Evolutionary conservation across 2,888 invertebrate genomes (phyloP).

Genomic region (Congeria kusceri): DNA sequence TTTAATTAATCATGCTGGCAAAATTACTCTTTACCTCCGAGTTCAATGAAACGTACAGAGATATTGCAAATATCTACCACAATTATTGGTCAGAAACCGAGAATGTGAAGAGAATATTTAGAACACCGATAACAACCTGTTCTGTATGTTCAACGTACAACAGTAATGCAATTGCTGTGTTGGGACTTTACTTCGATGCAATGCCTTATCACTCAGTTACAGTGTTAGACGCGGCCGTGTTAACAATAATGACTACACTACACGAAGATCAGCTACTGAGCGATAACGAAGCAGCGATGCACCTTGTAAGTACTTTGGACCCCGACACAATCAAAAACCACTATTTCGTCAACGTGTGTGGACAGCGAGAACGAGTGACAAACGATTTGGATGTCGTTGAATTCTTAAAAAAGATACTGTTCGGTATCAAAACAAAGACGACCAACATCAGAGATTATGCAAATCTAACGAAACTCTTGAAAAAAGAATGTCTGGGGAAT

Average conservation of each 20-base stretch:
- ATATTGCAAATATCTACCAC: slow-evolving; percentile 15
- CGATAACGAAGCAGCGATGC: background rate
- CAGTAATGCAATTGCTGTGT: slow-evolving; percentile 9
- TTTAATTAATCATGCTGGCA: slow-evolving; percentile 9
- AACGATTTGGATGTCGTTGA: slow-evolving; percentile 30
- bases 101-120: slow-evolving; percentile 7
- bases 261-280: background rate
- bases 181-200: slow-evolving; percentile 29
- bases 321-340: slow-evolving; percentile 35
- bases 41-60: slow-evolving; percentile 4
- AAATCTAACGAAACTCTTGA: slow-evolving; percentile 28
- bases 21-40: slow-evolving; percentile 12
- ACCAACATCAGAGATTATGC: slow-evolving; percentile 12
- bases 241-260: slow-evolving; percentile 27
- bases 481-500: slow-evolving; percentile 18
- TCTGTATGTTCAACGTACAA: slow-evolving; percentile 19
- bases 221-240: slow-evolving; percentile 21
- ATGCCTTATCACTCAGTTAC: slow-evolving; percentile 15
- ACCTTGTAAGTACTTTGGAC: background rate
- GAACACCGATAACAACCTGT: slow-evolving; percentile 21
- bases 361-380: slow-evolving; percentile 1
- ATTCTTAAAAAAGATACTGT: slow-evolving; percentile 17
- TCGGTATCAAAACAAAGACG: slow-evolving; percentile 10
- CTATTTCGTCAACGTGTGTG: slow-evolving; percentile 26
- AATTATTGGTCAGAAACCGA: slow-evolving; percentile 11